Evolutionary conservation across 2,888 invertebrate genomes (phyloP), one percentile per base, ranked within the genome.

Genomic region (Phyto melanocephala): DNA sequence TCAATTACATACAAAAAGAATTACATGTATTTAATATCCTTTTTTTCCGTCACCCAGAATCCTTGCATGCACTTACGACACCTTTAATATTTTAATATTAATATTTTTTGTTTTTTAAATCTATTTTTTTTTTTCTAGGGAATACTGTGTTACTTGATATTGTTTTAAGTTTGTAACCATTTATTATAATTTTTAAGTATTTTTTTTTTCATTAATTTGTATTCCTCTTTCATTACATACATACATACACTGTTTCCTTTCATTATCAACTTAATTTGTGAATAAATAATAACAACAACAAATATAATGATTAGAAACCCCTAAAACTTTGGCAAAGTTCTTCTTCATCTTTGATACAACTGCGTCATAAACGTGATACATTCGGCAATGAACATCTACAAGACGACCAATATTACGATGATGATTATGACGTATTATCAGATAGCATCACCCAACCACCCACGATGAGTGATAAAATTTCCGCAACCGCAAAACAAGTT

Each of bases 361-460:
- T 24, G n/a, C 80, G 83, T 42, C 42, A 72, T 15, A 76, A 58
- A 74, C 83, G 83, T 72, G 83, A 80, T 70, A 52, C 68, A 24
- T 76, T 67, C 67, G 40, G 11, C 6, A 58, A 50, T 20, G 45
- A 52, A 15, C 52, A 42, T 2, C 47, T 20, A 15, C 45, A 45
- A 6, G 68, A 52, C 10, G 84, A 83, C 3, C 85, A 84, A 10
- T 87, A 86, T 40, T 86, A 87, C 56, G 87, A 90, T 68, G 87
- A 88, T 56, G 87, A 88, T 22, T 85, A 85, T 40, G 85, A 87
- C 50, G 85, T 88, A 56, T 84, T 88, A 17, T 88, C 89, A 0
- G 79, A 80, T 13, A 33, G 84, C 2, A 84, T 83, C 3, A 75
- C 72, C 8, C 33, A 60, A 33, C 78, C 86, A 8, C 47, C 71